Percentiles rank a stretch among this genome's conserved stretches.
These are phyloP conservation scores for Lethenteron camtschaticum DNA, from an alignment of 2,113 vertebrate genomes.

Conservation along the genomic window DNA sequence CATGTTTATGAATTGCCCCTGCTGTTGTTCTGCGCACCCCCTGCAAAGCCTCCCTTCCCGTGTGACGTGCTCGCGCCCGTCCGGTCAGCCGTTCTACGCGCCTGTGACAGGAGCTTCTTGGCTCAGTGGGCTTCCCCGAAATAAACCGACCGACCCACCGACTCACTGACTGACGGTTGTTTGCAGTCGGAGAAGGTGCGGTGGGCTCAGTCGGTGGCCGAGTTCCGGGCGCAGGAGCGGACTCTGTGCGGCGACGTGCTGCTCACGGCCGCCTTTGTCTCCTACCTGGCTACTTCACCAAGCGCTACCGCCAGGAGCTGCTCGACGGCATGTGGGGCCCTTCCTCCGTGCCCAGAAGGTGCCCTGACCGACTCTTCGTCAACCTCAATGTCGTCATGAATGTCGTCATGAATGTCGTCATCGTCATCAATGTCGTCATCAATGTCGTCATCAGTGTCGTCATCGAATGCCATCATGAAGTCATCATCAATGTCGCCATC, in stretches of 20 bases:
- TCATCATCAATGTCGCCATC: neutral
- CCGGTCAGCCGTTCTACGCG: too few relatives aligned
- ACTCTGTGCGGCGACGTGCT: slow-evolving; percentile 68
- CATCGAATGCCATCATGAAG: neutral
- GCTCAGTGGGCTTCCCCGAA: too few relatives aligned
- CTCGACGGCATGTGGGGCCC: slow-evolving; percentile 49
- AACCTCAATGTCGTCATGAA: neutral
- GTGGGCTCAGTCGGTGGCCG: slow-evolving; percentile 28
- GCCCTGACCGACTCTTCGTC: too few relatives aligned
- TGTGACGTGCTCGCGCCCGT: too few relatives aligned
- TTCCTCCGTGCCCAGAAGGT: slow-evolving; percentile 16
- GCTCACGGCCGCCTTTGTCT: slow-evolving; percentile 56
- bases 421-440: too few relatives aligned
- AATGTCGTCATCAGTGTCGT: neutral
- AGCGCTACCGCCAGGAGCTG: slow-evolving; percentile 48
- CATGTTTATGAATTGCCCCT: too few relatives aligned
- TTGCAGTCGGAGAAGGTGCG: slow-evolving; percentile 36
- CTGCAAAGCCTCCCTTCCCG: too few relatives aligned
- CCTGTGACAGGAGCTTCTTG: too few relatives aligned
- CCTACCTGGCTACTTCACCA: slow-evolving; percentile 82
- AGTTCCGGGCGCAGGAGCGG: slow-evolving; percentile 33
- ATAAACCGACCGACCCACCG: too few relatives aligned
- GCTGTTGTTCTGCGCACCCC: too few relatives aligned
- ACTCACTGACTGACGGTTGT: slow-evolving; percentile 14
- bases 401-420: neutral